phyloP scores from a whole-genome alignment of 2,888 invertebrate genomes.

The Hofmannophila pseudospretella region DNA sequence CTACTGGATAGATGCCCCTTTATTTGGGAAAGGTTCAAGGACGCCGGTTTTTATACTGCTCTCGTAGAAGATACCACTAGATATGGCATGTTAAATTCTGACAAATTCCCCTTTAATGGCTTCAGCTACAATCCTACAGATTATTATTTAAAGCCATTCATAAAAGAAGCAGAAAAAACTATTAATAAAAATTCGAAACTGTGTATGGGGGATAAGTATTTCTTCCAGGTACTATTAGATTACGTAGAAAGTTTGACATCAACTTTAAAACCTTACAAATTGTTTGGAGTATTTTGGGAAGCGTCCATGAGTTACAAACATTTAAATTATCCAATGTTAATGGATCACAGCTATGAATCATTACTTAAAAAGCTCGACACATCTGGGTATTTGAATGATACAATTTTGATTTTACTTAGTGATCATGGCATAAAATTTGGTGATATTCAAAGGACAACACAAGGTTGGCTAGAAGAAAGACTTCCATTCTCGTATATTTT shows the following conservation, averaged over 20 bases:
- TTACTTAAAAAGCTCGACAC: conserved; percentile 77
- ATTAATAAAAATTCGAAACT: conserved; percentile 83
- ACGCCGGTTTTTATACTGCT: conserved; percentile 85
- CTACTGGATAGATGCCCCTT: conserved; percentile 89
- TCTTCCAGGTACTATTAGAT: conserved; percentile 83
- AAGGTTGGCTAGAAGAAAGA: conserved; percentile 92
- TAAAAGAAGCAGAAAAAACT: conserved; percentile 81
- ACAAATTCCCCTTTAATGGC: conserved; percentile 80
- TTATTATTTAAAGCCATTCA: conserved; percentile 88
- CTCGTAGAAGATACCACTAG: conserved; percentile 90
- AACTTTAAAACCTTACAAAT: conserved; percentile 76
- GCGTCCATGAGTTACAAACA: conserved; percentile 90
- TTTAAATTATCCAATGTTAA: conserved; percentile 85
- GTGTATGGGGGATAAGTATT: conserved; percentile 84
- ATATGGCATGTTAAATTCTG: conserved; percentile 89
- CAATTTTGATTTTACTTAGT: conserved; percentile 86
- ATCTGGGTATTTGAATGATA: conserved; percentile 79
- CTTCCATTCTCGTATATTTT: conserved; percentile 87
- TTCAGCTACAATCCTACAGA: conserved; percentile 89
- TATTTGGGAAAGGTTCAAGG: conserved; percentile 88
- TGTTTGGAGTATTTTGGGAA: conserved; percentile 92
- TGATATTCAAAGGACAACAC: conserved; percentile 87
- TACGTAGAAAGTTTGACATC: conserved; percentile 82
- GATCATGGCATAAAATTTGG: conserved; percentile 96
- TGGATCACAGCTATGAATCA: conserved; percentile 81